Percentiles rank a stretch among this genome's conserved stretches.
Conservation (phyloP, 2,113 vertebrate species). For the Amphiprion percula region DNA sequence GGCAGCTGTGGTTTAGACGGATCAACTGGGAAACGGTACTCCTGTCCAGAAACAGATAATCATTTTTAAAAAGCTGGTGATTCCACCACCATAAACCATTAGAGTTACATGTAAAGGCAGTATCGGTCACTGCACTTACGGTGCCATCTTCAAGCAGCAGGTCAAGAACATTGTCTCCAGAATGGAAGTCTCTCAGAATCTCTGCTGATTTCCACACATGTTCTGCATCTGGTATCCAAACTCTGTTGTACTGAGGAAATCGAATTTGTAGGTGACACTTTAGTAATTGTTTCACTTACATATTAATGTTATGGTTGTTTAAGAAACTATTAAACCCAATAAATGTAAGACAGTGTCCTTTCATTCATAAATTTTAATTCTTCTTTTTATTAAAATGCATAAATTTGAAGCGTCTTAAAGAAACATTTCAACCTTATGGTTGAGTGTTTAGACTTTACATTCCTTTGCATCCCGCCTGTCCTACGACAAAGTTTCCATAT, state of each 20-base stretch:
- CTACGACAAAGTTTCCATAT: constrained; percentile 71
- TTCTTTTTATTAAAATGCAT: too few relatives aligned
- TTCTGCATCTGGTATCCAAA: constrained; percentile 94
- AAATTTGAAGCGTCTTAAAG: neutral
- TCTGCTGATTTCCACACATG: constrained; percentile 97
- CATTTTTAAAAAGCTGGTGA: constrained; percentile 1
- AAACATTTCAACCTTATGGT: neutral
- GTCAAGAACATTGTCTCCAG: constrained; percentile 84
- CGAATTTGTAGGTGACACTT: neutral
- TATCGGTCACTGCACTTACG: constrained; percentile 82
- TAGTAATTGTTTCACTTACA: neutral
- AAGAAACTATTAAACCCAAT: neutral
- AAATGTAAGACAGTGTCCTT: neutral
- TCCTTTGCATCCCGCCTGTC: neutral
- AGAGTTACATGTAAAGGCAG: constrained; percentile 3
- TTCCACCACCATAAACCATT: constrained; percentile 18
- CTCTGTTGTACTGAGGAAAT: constrained; percentile 91
- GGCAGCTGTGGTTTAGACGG: constrained; percentile 84
- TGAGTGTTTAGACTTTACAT: neutral
- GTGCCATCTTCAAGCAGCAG: constrained; percentile 92
- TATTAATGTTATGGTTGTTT: neutral
- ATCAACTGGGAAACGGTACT: constrained; percentile 86
- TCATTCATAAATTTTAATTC: too few relatives aligned
- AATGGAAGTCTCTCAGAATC: constrained; percentile 88
- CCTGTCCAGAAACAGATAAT: constrained; percentile 76